These are phyloP conservation scores for Acrossocheilus wenchowensis DNA, from an alignment of 2,797 vertebrate genomes.

Conservation along the genomic window DNA sequence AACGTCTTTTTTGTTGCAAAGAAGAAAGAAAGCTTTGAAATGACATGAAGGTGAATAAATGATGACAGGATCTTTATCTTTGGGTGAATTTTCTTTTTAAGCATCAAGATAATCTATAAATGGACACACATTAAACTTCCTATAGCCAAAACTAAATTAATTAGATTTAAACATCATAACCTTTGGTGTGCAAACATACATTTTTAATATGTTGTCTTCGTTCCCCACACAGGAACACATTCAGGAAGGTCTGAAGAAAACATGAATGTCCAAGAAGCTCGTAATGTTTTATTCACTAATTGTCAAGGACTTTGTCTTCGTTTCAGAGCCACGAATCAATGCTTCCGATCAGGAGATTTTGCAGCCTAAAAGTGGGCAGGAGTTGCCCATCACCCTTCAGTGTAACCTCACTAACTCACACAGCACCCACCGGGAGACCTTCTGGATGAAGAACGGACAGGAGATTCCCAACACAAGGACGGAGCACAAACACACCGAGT, in stretches of 20 bases:
- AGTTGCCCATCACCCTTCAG: slow-evolving; percentile 78
- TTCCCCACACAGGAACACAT: slow-evolving; percentile 63
- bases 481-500: slow-evolving; percentile 75
- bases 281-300: slow-evolving; percentile 69
- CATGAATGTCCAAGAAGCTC: slow-evolving; percentile 51
- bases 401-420: slow-evolving; percentile 93
- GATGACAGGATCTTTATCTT: neutral
- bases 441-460: slow-evolving; percentile 94
- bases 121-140: neutral
- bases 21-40: neutral
- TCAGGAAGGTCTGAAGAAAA: slow-evolving; percentile 36
- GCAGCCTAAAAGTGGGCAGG: slow-evolving; percentile 62
- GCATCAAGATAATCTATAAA: neutral
- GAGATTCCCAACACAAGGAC: slow-evolving; percentile 86
- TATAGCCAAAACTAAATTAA: neutral
- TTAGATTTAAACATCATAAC: too few species aligned
- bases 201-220: slow-evolving; percentile 47
- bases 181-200: neutral
- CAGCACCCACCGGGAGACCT: slow-evolving; percentile 83
- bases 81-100: neutral
- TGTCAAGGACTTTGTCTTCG: slow-evolving; percentile 71
- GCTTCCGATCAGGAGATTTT: slow-evolving; percentile 88
- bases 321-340: slow-evolving; percentile 96
- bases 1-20: neutral
- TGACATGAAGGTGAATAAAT: neutral